Conservation (phyloP, 2,113 vertebrate genomes). For the Gadus macrocephalus region DNA sequence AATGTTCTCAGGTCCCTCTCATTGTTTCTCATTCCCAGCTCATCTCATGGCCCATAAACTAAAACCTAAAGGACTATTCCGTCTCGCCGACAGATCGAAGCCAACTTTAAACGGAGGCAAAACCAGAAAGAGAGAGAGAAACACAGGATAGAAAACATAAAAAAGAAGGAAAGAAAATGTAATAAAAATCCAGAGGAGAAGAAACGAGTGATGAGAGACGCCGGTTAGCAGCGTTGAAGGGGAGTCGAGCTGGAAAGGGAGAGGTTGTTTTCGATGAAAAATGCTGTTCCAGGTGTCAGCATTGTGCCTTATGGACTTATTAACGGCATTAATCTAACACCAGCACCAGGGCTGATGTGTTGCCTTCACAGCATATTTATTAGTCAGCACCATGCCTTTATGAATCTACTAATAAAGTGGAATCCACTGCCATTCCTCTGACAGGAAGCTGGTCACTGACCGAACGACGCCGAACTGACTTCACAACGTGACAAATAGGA, state of each 20-base stretch:
- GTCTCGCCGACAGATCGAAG: conserved; percentile 53
- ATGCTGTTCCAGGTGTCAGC: conserved; percentile 67
- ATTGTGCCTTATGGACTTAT: conserved; percentile 64
- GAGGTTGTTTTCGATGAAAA: conserved; percentile 57
- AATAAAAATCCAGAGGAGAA: background rate
- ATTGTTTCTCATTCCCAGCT: conserved; percentile 85
- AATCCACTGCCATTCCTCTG: conserved; percentile 11
- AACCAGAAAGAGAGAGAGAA: conserved; percentile 3
- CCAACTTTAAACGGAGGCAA: background rate
- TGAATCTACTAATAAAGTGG: conserved; percentile 62
- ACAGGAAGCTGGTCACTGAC: too few species aligned
- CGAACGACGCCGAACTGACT: too few species aligned
- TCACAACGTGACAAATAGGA: too few species aligned
- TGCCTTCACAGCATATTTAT: conserved; percentile 62
- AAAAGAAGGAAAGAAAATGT: conserved; percentile 34
- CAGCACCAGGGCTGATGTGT: conserved; percentile 57
- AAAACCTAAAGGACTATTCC: conserved; percentile 87
- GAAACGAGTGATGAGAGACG: background rate
- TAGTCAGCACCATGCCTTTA: conserved; percentile 57
- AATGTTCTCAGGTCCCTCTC: conserved; percentile 70
- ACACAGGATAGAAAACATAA: conserved; percentile 40
- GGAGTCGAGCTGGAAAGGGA: conserved; percentile 55
- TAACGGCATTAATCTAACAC: conserved; percentile 62
- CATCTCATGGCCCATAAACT: conserved; percentile 99
- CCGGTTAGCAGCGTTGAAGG: conserved; percentile 15